Percentiles rank a stretch among this genome's conserved stretches.
These are phyloP conservation scores for Eulemur rufifrons DNA, from an alignment of 2,113 vertebrate species.

Conservation along the genomic window DNA sequence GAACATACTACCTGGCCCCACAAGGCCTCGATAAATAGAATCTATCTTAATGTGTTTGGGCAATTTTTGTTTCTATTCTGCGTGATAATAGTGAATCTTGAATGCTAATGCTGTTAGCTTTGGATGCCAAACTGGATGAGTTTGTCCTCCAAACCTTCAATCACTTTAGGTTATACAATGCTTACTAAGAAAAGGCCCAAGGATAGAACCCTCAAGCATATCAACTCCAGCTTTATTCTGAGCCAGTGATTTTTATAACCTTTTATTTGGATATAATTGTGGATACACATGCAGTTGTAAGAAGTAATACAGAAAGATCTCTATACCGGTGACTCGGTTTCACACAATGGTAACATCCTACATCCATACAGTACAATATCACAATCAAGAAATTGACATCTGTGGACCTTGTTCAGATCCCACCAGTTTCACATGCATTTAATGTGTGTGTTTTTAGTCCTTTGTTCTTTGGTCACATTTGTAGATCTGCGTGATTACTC, in stretches of 20 bases:
- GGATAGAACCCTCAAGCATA: background rate
- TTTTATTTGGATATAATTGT: background rate
- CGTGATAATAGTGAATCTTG: background rate
- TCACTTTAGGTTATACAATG: background rate
- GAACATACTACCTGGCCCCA: background rate
- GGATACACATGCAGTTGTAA: background rate
- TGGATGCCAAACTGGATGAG: background rate
- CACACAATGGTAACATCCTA: background rate
- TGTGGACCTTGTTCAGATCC: too few species aligned
- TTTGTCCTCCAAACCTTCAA: background rate
- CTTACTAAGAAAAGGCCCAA: background rate
- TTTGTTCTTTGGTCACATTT: background rate
- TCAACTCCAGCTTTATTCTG: background rate
- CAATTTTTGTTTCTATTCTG: background rate
- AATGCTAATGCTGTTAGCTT: background rate
- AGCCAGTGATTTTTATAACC: background rate
- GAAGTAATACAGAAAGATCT: background rate
- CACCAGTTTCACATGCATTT: background rate
- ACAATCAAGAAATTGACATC: background rate
- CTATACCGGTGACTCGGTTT: background rate
- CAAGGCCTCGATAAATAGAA: background rate
- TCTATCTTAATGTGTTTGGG: background rate
- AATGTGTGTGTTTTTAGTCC: background rate
- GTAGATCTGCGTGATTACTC: background rate
- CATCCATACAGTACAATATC: background rate